Evolutionary conservation across 1,140 invertebrate genomes (phyloP), one percentile per base, ranked within the genome.

Genomic region (Brachionus manjavacas): DNA sequence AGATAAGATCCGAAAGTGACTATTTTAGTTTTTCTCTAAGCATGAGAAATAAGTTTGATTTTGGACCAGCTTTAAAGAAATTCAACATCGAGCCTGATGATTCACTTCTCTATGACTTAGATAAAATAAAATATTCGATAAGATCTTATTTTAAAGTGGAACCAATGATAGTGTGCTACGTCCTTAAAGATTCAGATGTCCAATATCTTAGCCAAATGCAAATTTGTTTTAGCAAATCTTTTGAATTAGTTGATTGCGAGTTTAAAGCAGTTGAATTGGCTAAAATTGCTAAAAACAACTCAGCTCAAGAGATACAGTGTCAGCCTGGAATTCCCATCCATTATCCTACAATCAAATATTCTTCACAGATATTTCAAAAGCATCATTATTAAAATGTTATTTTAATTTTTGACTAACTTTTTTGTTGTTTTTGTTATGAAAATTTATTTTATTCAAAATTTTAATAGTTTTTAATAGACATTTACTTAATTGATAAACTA

Each of bases 151-250:
- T 81, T 60, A 60, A 64, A n/a, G 79, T 81, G 3, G 79, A 81
- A 39, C 79, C 79, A 25, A 81, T 81, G 79, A 66, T 81, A 64
- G 79, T 81, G 1, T 81, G 79, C 39, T 81, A 64, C 28, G 79
- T 81, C 7, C n/a, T 81, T 6, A 81, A 81, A 64, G 79, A 81
- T 14, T 81, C 79, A 41, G 79, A 81, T 81, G 79, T 81, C 7
- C 79, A 81, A 68, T 81, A 81, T 68, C 16, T 81, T 6, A 68
- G 52, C 66, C 79, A 81, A 81, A 81, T 81, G 79, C 79, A 81
- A 68, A 43, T 81, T 64, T 81, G 79, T 28, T 14, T 81, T 9
- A 81, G 79, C 39, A 81, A 81, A 68, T 20, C 55, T 60, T 81
- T 81, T 81, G n/a, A 81, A 81, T 81, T 81, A 39, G 79, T 81